Base-by-base conservation (phyloP, 2,113 vertebrate genomes). In the Carassius auratus region DNA sequence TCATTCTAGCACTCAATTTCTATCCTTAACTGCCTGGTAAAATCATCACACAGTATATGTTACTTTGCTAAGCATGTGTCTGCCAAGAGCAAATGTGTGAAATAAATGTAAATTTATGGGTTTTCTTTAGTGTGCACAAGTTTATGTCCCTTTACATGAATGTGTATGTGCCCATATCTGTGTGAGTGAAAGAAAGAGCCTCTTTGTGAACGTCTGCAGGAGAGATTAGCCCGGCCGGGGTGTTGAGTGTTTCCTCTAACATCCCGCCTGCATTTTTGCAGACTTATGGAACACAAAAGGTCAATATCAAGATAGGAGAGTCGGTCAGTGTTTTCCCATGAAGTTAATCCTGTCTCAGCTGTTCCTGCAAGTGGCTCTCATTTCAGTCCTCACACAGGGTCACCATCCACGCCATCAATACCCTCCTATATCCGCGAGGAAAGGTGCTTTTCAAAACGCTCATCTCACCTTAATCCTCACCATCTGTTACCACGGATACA, bases 281-380 rank as follows among this genome's bases (percentile, higher is more conserved):
- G 91, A 91, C 86, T 90, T 89, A 85, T 77, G 78, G 90, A 87
- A 87, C 86, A 92, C 92, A 91, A 93, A 92, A 90, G 93, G 91
- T 90, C 92, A 92, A 89, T 91, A 92, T 90, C 87, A 88, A 83
- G 92, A 91, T 89, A 89, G 91, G 33, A 84, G 86, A 89, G 85
- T 89, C 86, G 76, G 84, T 90, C 83, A 80, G 81, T 77, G 52
- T 84, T 89, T 94, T 94, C 93, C 93, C 93, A 94, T 91, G 92
- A 88, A 92, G 88, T 91, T 94, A 94, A 95, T 93, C 93, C 91
- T 86, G 4, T 93, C 91, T 94, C 91, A 92, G 91, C 92, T 94
- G 92, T 92, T 93, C 91, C 91, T 91, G 92, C 85, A 85, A 92
- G 69, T 80, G 91, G 90, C 91, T 94, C 92, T 84, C 87, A 92